Evolutionary conservation across 2,113 vertebrate genomes (phyloP).

Genomic region (Cervus canadensis): DNA sequence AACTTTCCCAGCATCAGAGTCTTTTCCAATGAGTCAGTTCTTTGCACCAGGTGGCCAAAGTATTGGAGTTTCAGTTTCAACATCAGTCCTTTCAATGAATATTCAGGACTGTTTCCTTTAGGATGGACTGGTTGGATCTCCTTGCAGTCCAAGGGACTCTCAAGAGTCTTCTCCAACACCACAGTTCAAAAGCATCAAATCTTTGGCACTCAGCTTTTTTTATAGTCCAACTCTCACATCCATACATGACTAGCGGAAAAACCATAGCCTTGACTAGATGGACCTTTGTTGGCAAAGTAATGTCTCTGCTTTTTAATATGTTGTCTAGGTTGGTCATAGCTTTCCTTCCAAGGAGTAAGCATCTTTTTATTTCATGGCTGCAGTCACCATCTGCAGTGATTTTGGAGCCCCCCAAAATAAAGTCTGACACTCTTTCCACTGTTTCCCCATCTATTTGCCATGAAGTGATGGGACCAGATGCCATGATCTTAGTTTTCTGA

Average conservation of each 20-base stretch:
- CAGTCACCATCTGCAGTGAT: neutral
- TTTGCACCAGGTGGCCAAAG: neutral
- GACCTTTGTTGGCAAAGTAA: neutral
- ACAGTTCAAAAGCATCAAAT: neutral
- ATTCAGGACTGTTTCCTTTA: neutral
- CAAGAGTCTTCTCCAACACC: neutral
- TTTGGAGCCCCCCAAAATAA: neutral
- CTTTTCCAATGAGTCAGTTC: too few relatives aligned
- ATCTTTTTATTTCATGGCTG: neutral
- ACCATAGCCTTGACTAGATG: neutral
- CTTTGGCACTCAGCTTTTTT: neutral
- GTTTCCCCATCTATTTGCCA: neutral
- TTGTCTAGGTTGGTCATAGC: neutral
- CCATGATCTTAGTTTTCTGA: neutral
- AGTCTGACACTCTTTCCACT: neutral
- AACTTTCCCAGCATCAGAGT: neutral
- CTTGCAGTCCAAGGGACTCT: neutral
- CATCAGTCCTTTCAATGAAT: neutral
- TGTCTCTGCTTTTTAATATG: neutral
- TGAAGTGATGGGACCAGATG: neutral
- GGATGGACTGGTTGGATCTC: neutral
- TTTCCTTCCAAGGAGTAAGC: neutral
- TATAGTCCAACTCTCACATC: neutral
- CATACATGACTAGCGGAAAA: neutral
- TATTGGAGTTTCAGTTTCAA: neutral